Percentiles rank a stretch among this genome's conserved stretches.
phyloP scores from a whole-genome alignment of 2,113 vertebrate genomes.

The Tringa solitaria region DNA sequence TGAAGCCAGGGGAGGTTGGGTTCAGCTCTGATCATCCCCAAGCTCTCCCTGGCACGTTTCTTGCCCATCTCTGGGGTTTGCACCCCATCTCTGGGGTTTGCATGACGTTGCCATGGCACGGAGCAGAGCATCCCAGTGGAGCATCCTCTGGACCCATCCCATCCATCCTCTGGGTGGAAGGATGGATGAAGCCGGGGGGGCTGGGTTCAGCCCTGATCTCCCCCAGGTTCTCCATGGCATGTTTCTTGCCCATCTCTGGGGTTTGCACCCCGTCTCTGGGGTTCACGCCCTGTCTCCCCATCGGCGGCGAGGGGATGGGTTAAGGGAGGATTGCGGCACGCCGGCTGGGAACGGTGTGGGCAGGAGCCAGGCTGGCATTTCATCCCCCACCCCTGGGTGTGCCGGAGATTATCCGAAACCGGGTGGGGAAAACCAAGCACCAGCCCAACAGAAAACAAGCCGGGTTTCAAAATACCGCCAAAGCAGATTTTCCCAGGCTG shows the following conservation, averaged over 20 bases:
- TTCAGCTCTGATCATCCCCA: no score
- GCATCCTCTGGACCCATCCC: no score
- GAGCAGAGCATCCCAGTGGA: no score
- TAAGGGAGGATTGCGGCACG: neutral
- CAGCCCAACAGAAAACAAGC: neutral
- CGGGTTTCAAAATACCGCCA: neutral
- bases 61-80: neutral
- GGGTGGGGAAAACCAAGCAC: neutral
- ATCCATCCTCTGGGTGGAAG: no score
- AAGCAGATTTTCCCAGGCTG: constrained; percentile 31
- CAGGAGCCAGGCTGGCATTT: neutral
- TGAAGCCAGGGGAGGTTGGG: no score
- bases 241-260: neutral
- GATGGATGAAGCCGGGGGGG: no score
- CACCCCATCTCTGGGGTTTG: neutral
- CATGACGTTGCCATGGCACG: no score
- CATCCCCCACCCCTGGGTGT: neutral
- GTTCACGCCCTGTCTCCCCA: neutral
- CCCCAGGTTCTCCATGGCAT: no score
- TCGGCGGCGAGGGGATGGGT: fast-evolving
- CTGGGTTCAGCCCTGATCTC: no score
- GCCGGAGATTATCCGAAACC: neutral
- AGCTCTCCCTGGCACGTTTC: no score
- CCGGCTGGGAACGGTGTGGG: neutral
- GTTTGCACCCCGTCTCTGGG: neutral